phyloP scores from a whole-genome alignment of 1,140 invertebrate genomes.

The Pinna nobilis region DNA sequence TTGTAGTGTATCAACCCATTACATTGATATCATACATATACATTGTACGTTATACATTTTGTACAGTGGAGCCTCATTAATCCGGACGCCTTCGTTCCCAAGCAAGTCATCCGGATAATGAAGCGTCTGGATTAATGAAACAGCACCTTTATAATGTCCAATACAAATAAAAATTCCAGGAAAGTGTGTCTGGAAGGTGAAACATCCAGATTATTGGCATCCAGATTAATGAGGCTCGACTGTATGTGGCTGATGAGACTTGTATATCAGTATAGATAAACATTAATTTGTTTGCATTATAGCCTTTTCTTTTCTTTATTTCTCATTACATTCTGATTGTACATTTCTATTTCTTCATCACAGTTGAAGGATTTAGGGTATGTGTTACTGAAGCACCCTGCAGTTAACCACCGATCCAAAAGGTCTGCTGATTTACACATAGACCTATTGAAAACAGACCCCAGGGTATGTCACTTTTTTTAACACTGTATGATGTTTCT shows the following conservation, averaged over 20 bases:
- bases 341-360: constrained; percentile 10
- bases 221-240: too few species aligned
- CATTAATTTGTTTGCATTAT: too few species aligned
- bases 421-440: constrained; percentile 52
- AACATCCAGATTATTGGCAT: too few species aligned
- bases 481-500: not conserved
- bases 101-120: too few species aligned
- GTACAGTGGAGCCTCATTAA: too few species aligned
- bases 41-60: not conserved
- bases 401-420: constrained; percentile 49
- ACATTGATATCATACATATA: not conserved
- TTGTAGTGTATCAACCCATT: not conserved
- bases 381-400: constrained; percentile 45
- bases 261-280: not conserved
- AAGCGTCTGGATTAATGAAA: too few species aligned
- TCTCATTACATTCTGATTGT: too few species aligned
- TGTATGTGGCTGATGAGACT: not conserved
- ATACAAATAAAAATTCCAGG: not conserved
- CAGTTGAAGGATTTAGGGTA: constrained; percentile 42
- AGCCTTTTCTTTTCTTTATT: too few species aligned
- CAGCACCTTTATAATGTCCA: too few species aligned
- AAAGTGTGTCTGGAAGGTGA: too few species aligned
- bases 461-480: constrained; percentile 39
- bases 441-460: constrained; percentile 40
- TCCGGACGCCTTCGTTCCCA: too few species aligned